Base-by-base conservation (phyloP, 2,888 invertebrate genomes). In the Heliconius cydno region DNA sequence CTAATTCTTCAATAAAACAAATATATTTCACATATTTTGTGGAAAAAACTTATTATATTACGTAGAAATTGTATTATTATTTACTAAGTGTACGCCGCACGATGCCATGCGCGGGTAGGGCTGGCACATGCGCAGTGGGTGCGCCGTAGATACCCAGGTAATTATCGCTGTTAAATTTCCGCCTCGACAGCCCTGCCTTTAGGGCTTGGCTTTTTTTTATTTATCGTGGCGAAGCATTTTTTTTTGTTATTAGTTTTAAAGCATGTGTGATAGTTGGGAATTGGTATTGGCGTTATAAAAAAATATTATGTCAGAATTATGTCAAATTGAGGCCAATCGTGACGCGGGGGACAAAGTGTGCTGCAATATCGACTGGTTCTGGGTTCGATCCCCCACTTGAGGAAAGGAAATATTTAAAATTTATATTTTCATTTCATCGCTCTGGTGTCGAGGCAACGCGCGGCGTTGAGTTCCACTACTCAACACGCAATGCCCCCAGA, bases 161-260 rank as follows among this genome's bases (percentile, higher is more conserved):
- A 94, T 92, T 90, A 92, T 89, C 90, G 86, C 88, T 86, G 87
- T 88, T 88, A 90, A 91, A 92, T 93, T 92, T 94, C 94, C 94
- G 91, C 86, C 80, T 85, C 84, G 87, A 87, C 86, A 81, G 66
- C 81, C 85, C 85, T 84, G 83, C 87, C 89, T 89, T 89, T 88
- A 92, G 90, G 91, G 92, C 87, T 92, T 89, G 91, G 87, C 89
- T 68, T 71, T 72, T 46, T 52, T 70, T 78, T 46, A 73, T 83
- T 73, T 79, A 75, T 76, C 72, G 71, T 77, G 77, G 76, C 7
- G 10, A n/a, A 80, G n/a, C 66, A 52, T 25, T 76, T 77, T 79
- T 57, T 25, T 60, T 28, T 46, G 12, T 38, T 15, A 13, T 52
- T 15, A 63, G 19, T 67, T 28, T 74, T 65, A 3, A 38, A 74